phyloP scores from a whole-genome alignment of 92 coral and sea anemone species.

The Parazoanthus darwini region DNA sequence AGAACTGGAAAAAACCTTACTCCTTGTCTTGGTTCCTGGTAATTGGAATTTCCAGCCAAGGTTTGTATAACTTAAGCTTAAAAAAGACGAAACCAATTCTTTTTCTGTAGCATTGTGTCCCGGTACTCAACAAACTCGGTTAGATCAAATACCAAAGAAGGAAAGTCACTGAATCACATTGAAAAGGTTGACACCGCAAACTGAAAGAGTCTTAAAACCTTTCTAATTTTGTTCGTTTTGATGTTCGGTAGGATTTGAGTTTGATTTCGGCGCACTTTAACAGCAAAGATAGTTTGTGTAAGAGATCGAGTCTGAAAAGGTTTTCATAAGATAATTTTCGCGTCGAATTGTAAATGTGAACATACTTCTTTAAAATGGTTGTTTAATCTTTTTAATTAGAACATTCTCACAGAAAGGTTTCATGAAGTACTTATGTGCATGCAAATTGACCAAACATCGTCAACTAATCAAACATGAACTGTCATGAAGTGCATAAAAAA shows the following conservation, averaged over 20 bases:
- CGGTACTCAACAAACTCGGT: no score
- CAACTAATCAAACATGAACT: neutral
- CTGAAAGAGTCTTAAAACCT: neutral
- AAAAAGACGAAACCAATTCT: neutral
- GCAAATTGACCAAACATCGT: neutral
- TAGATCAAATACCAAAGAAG: neutral
- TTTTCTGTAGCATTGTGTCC: neutral
- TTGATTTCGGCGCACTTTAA: neutral
- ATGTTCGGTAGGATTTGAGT: neutral
- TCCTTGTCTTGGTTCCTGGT: neutral
- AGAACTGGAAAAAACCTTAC: neutral
- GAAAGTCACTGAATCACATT: neutral
- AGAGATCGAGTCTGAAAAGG: neutral
- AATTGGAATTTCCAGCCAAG: slow-evolving; percentile 11
- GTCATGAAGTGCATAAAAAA: neutral
- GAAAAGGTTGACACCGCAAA: neutral
- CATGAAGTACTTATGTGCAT: neutral
- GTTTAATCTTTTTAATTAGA: neutral
- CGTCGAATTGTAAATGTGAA: neutral
- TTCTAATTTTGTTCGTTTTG: neutral
- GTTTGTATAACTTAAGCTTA: slow-evolving; percentile 11
- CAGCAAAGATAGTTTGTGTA: neutral
- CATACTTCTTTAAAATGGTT: neutral
- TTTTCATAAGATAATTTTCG: neutral
- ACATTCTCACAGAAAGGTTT: neutral